Conservation (phyloP, 2,888 invertebrate species). For the Hemaris fuciformis region DNA sequence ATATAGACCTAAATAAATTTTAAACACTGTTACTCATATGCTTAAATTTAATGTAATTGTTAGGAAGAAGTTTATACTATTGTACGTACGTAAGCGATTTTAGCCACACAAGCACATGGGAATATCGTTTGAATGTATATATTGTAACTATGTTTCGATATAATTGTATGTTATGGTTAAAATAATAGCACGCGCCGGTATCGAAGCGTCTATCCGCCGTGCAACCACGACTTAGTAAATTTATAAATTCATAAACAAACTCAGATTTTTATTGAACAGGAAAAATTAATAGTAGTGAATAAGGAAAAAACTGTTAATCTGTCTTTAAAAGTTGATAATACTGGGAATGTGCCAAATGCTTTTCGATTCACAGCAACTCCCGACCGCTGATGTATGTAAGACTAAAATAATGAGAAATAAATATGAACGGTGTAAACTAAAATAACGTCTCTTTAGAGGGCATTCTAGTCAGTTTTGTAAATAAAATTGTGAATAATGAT, state of each 20-base stretch:
- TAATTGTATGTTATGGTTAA: constrained; percentile 20
- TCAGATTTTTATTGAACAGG: constrained; percentile 55
- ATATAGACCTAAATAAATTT: constrained; percentile 70
- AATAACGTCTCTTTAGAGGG: constrained; percentile 67
- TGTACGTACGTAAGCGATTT: constrained; percentile 63
- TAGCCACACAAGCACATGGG: constrained; percentile 66
- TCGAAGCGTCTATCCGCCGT: neutral
- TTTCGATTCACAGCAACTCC: constrained; percentile 57
- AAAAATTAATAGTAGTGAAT: constrained; percentile 50
- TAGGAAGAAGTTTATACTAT: constrained; percentile 76
- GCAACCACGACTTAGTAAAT: constrained; percentile 27
- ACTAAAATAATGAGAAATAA: constrained; percentile 62
- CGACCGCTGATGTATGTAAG: constrained; percentile 60
- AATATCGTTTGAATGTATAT: constrained; percentile 62
- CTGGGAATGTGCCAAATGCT: constrained; percentile 80
- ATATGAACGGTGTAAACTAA: constrained; percentile 58
- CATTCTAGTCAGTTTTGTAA: constrained; percentile 79
- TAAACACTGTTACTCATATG: constrained; percentile 80
- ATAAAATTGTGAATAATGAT: constrained; percentile 78
- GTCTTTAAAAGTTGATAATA: constrained; percentile 60
- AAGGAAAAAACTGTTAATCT: constrained; percentile 48
- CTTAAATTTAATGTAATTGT: constrained; percentile 73
- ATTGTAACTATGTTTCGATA: constrained; percentile 48
- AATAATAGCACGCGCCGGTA: neutral
- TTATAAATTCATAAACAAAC: constrained; percentile 39